Percentiles rank a stretch among this genome's conserved stretches.
Conservation (phyloP, 1,140 invertebrate species). For the Euwallacea fornicatus region DNA sequence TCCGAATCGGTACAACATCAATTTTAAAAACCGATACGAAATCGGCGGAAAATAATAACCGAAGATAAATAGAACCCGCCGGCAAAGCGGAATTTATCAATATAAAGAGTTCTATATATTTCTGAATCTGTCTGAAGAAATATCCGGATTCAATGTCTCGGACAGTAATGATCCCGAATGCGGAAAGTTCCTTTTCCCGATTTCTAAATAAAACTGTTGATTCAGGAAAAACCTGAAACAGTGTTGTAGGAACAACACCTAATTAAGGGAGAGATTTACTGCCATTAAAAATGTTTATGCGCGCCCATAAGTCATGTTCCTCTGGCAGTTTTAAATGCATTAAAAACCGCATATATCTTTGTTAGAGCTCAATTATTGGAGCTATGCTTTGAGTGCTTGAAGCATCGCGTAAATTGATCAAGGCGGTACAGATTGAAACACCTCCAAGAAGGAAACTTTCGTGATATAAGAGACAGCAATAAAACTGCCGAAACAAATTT, state of each 20-base stretch:
- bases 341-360: constrained; percentile 29
- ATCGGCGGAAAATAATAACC: constrained; percentile 28
- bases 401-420: too few species aligned
- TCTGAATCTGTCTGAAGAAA: constrained; percentile 22
- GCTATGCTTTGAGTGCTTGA: not conserved
- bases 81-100: constrained; percentile 30
- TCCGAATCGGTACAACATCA: constrained; percentile 20
- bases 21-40: constrained; percentile 25
- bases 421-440: too few species aligned
- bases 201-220: not conserved
- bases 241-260: constrained; percentile 12
- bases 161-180: constrained; percentile 32
- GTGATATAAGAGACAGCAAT: constrained; percentile 6
- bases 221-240: too few species aligned
- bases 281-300: constrained; percentile 33
- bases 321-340: constrained; percentile 21
- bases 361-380: constrained; percentile 17
- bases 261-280: constrained; percentile 34
- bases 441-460: not conserved
- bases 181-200: constrained; percentile 15
- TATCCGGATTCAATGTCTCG: constrained; percentile 33
- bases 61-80: constrained; percentile 30
- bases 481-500: constrained; percentile 13
- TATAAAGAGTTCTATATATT: constrained; percentile 22
- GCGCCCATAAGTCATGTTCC: constrained; percentile 25